Base-by-base conservation (phyloP, 2,888 invertebrate species). In the Tridacna gigas region DNA sequence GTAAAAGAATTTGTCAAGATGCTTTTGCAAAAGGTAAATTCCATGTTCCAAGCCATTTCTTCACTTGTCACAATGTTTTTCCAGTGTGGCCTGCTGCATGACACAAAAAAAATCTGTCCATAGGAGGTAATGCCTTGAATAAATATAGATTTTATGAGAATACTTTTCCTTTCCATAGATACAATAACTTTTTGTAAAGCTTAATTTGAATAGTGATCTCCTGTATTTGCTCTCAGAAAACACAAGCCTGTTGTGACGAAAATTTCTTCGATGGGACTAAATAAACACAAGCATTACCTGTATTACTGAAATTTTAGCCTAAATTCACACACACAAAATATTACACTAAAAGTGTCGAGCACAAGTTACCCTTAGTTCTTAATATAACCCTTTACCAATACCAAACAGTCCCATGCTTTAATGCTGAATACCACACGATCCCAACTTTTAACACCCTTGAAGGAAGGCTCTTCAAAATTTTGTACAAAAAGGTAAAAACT, bases 121-220 rank as follows among this genome's bases (percentile, higher is more conserved):
- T 37, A 37, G 37, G 37, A 37, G 7, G 37, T 37, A 37, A 37
- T 37, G 37, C 37, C 37, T 56, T 56, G 9, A 56, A 20, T 20
- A 56, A 56, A 56, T 56, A 56, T 20, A 56, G 56, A 56, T 69
- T 69, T 18, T 47, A 69, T 69, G 48, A 22, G 69, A 69, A 48
- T 3, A 69, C 69, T 69, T 45, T 69, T 37, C 37, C 22, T n/a
- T n/a, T 7, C 69, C 48, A 69, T 69, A 47, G 69, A 69, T 69
- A 69, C 69, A 69, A 47, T 69, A 69, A 26, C 37, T 45, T 69
- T 69, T 69, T 69, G 69, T 69, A 69, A 69, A 48, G 69, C 20
- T 47, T 69, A 7, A 69, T 69, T 69, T 69, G 48, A 15, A 45
- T 48, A 22, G 47, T 28, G 69, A 69, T n/a, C 2, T 69, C 47